Base-by-base conservation (phyloP, 2,113 vertebrate species). In the Lepisosteus oculatus region DNA sequence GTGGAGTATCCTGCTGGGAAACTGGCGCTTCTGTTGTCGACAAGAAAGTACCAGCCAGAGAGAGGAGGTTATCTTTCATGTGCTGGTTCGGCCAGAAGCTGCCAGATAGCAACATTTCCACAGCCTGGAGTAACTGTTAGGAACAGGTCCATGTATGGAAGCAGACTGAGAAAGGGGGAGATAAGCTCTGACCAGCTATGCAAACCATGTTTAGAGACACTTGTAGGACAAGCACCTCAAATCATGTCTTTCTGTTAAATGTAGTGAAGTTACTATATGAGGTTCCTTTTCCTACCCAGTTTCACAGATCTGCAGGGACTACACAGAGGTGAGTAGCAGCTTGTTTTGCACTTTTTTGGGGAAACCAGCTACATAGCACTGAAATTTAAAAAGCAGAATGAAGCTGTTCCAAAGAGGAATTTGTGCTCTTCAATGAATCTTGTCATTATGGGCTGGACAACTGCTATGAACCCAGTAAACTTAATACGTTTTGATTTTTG, bases 81-180 rank as follows among this genome's bases (percentile, higher is more conserved):
- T 54, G 65, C n/a, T 67, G 45, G 2, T 9, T 43, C n/a, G 8
- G 45, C 45, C 29, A 45, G 65, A n/a, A 67, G 7, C 11, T 51
- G 43, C 42, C 65, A 66, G 65, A 66, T n/a, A 45, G 65, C 65
- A 51, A 8, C 43, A n/a, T 15, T 67, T 51, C 12, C n/a, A 47
- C 17, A 47, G 45, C 15, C 17, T 17, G 45, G 45, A 45, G 43
- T 15, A 47, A 51, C 47, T 51, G 2, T 51, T 88, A 90, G 92
- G 91, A 90, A 86, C 91, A 93, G 87, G 90, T 88, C 96, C 96
- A 96, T 98, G 94, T 97, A 98, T 93, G 96, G 96, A 94, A 94
- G 94, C 85, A 88, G 89, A 84, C 90, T 85, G 86, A 80, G 89
- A 92, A 91, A 90, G 88, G 86, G 85, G 85, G 73, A 90, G 96